Conservation (phyloP, 2,113 vertebrate genomes). For the Corythoichthys intestinalis region DNA sequence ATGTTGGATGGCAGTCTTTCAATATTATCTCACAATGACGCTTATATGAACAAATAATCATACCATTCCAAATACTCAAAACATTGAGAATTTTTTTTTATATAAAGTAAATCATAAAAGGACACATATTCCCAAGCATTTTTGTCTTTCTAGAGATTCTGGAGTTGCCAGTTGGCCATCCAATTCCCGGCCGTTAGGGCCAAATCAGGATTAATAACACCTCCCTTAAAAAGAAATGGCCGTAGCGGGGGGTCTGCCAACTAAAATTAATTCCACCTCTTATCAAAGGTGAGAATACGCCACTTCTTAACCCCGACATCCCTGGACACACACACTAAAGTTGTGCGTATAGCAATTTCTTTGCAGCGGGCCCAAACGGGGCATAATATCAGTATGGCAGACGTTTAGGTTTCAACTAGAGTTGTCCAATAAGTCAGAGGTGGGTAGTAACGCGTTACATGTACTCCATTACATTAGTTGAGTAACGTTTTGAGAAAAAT, state of each 20-base stretch:
- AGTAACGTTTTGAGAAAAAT: no score
- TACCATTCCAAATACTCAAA: conserved; percentile 19
- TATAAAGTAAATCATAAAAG: conserved; percentile 52
- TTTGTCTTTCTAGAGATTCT: conserved; percentile 67
- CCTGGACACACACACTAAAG: conserved; percentile 27
- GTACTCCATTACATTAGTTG: no score
- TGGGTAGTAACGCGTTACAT: no score
- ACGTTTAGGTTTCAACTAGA: no score
- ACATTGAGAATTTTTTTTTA: conserved; percentile 5
- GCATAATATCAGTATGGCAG: neutral
- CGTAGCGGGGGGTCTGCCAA: conserved; percentile 76
- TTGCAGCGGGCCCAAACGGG: neutral
- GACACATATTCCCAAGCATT: conserved; percentile 45
- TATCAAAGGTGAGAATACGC: conserved; percentile 70
- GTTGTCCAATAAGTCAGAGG: no score
- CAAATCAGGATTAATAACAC: conserved; percentile 80
- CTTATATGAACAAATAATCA: neutral
- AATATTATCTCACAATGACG: neutral
- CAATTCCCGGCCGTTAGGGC: conserved; percentile 71
- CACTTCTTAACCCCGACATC: conserved; percentile 53
- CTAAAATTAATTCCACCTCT: conserved; percentile 77
- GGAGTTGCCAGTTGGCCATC: conserved; percentile 65
- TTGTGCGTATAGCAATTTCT: conserved; percentile 30
- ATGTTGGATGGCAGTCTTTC: conserved; percentile 21
- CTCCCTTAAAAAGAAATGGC: conserved; percentile 79